These are phyloP conservation scores for Hybos culiciformis DNA, from an alignment of 2,888 invertebrate species.

Conservation along the genomic window DNA sequence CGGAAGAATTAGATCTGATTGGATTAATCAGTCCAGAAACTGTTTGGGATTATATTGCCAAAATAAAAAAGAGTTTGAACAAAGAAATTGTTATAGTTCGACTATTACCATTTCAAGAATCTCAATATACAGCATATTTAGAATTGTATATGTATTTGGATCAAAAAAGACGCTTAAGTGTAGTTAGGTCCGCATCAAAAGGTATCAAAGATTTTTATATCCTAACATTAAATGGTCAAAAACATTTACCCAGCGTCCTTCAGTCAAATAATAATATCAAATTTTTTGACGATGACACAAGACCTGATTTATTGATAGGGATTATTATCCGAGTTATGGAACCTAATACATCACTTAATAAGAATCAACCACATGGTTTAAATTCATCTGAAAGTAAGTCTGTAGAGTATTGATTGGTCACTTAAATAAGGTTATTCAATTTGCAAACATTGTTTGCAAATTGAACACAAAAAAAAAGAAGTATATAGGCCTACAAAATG, in stretches of 20 bases:
- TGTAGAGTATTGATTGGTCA: no score
- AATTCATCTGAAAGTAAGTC: no score
- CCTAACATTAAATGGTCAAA: conserved; percentile 65
- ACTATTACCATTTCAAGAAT: conserved; percentile 65
- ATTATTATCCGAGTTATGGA: conserved; percentile 58
- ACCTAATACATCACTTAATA: no score
- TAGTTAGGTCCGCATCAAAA: conserved; percentile 65
- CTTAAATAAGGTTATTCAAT: no score
- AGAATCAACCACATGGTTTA: no score
- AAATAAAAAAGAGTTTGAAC: conserved; percentile 75
- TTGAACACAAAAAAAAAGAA: no score
- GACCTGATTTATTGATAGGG: conserved; percentile 70
- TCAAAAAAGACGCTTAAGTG: conserved; percentile 67
- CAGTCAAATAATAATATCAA: conserved; percentile 59
- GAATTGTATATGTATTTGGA: conserved; percentile 80
- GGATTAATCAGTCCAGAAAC: conserved; percentile 83
- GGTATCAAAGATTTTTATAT: conserved; percentile 90
- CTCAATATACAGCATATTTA: conserved; percentile 58
- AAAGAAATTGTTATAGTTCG: conserved; percentile 77
- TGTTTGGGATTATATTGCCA: conserved; percentile 85
- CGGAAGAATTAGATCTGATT: conserved; percentile 69
- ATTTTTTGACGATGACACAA: conserved; percentile 47
- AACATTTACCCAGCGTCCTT: conserved; percentile 53
- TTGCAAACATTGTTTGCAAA: no score
- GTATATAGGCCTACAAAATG: no score